A percentile compares a stretch with the other conserved stretches of the same genome.
Conservation (phyloP, 2,113 vertebrate species). For the Garra rufa region DNA sequence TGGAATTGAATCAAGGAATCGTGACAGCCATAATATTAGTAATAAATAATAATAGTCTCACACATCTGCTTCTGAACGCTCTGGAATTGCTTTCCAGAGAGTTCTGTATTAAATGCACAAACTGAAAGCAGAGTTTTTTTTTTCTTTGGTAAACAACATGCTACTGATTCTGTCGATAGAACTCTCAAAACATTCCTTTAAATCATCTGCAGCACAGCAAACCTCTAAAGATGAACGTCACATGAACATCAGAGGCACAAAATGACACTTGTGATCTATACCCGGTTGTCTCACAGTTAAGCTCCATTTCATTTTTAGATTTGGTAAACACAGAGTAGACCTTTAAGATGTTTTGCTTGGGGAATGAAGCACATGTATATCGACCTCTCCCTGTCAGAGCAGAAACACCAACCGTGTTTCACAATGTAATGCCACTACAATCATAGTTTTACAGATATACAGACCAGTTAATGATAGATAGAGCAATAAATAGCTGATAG, state of each 20-base stretch:
- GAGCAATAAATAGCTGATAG: background rate
- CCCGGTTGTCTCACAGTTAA: background rate
- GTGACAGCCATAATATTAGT: no score
- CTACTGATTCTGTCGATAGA: background rate
- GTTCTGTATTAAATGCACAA: background rate
- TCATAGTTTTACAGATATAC: background rate
- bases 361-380: background rate
- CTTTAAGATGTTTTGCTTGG: conserved; percentile 2
- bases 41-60: background rate
- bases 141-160: background rate
- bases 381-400: background rate
- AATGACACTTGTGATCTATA: background rate
- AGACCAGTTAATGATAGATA: background rate
- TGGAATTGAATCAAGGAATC: no score
- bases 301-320: conserved; percentile 10
- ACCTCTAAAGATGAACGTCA: background rate
- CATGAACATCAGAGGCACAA: conserved; percentile 2
- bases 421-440: background rate
- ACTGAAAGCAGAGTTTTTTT: background rate
- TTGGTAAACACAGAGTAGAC: conserved; percentile 12
- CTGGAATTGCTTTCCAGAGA: background rate
- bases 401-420: background rate
- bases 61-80: background rate
- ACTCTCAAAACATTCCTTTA: background rate
- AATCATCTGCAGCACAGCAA: background rate